Evolutionary conservation across 2,113 vertebrate genomes (phyloP).

Genomic region (Indri indri): DNA sequence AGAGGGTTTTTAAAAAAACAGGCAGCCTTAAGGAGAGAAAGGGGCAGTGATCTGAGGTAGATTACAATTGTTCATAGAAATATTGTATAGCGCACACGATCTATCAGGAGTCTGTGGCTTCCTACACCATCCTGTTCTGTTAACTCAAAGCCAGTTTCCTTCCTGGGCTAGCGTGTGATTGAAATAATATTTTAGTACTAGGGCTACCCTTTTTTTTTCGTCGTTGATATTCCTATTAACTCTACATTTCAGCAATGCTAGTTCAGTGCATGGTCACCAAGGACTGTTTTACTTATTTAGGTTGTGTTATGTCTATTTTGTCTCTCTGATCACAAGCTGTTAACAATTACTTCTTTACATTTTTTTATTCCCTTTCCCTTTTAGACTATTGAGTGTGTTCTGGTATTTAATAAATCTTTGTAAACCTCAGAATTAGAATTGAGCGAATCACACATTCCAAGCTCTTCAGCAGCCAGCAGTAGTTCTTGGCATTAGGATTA

Average conservation of each 20-base stretch:
- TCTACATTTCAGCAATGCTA: neutral
- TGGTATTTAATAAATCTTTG: constrained; percentile 20
- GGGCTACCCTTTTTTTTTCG: neutral
- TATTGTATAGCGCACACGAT: neutral
- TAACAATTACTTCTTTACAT: neutral
- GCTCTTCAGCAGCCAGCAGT: constrained; percentile 16
- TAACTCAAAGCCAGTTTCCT: neutral
- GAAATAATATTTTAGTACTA: constrained; percentile 4
- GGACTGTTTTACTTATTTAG: constrained; percentile 28
- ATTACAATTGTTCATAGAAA: neutral
- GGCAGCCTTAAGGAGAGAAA: neutral
- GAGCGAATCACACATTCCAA: constrained; percentile 47
- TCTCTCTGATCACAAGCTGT: neutral
- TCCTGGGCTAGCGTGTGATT: neutral
- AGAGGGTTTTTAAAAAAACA: neutral
- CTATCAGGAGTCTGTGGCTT: neutral
- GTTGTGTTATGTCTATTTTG: neutral
- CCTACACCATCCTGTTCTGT: neutral
- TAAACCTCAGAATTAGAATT: constrained; percentile 59
- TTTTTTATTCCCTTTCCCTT: neutral
- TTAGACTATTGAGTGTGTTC: neutral
- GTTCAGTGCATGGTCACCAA: neutral
- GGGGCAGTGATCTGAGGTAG: neutral
- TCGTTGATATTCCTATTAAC: neutral
- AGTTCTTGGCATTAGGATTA: constrained; percentile 59